A percentile compares a stretch with the other conserved stretches of the same genome.
Conservation (phyloP, 2,888 invertebrate genomes). For the Drosophila yooni region DNA sequence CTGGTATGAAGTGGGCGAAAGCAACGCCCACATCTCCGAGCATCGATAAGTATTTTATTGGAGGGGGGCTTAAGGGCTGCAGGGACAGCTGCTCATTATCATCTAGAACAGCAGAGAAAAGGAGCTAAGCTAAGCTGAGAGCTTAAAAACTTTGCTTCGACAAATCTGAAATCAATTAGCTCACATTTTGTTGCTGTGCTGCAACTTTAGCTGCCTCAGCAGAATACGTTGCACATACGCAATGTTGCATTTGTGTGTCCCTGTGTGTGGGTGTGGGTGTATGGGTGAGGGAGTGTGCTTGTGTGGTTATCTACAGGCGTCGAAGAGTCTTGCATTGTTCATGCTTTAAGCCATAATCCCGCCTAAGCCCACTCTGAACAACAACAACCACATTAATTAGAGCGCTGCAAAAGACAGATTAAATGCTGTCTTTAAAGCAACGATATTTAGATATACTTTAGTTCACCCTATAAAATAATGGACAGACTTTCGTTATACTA, state of each 20-base stretch:
- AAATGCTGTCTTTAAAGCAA: neutral
- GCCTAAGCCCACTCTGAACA: constrained; percentile 33
- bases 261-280: neutral
- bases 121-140: constrained; percentile 34
- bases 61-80: constrained; percentile 11
- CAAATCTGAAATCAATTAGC: constrained; percentile 52
- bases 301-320: constrained; percentile 29
- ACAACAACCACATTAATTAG: constrained; percentile 22
- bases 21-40: neutral
- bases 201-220: constrained; percentile 26
- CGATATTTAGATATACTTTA: neutral
- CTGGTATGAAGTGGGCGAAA: too few species aligned
- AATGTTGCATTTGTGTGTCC: neutral
- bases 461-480: neutral
- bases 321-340: constrained; percentile 44
- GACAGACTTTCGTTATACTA: neutral
- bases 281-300: neutral
- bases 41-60: constrained; percentile 16
- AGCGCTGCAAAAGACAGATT: constrained; percentile 7
- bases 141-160: constrained; percentile 30
- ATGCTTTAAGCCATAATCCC: constrained; percentile 38
- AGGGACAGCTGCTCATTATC: constrained; percentile 31
- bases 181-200: constrained; percentile 27
- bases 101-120: constrained; percentile 18
- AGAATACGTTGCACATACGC: constrained; percentile 14